Percentiles rank a stretch among this genome's conserved stretches.
Evolutionary conservation across 2,888 invertebrate species (phyloP).

Genomic region (Pachliopta kotzebuea): DNA sequence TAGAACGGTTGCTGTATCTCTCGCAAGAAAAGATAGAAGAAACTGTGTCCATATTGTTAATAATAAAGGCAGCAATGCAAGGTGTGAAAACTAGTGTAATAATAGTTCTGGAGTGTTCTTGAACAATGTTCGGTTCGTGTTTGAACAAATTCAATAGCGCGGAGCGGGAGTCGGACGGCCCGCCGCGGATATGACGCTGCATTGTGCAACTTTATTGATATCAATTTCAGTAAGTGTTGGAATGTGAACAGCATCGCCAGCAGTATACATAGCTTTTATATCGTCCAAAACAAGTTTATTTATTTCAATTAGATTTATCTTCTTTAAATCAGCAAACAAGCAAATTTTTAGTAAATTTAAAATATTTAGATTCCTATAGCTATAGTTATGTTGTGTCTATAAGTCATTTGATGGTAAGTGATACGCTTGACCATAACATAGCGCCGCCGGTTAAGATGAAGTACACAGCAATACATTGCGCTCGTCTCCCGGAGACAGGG

Average conservation of each 20-base stretch:
- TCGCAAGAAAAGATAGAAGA: no score
- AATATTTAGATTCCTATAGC: no score
- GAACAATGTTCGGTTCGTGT: constrained; percentile 38
- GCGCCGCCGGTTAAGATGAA: no score
- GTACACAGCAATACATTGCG: no score
- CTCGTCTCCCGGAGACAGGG: no score
- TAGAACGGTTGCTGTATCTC: no score
- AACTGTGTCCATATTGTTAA: no score
- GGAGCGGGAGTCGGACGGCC: constrained; percentile 44
- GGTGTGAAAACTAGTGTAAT: constrained; percentile 20
- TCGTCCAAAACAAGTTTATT: neutral
- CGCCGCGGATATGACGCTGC: constrained; percentile 38
- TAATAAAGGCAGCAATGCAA: neutral
- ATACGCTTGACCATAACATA: no score
- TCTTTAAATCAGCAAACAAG: neutral
- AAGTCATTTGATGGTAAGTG: no score
- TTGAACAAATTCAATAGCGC: constrained; percentile 48
- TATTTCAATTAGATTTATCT: neutral
- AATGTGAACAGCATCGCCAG: constrained; percentile 7
- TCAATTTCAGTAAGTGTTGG: constrained; percentile 15
- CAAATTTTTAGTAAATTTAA: no score
- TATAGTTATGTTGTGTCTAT: no score
- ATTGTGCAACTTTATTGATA: constrained; percentile 36
- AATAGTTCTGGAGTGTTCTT: constrained; percentile 25
- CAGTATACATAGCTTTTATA: constrained; percentile 6